A percentile compares a stretch with the other conserved stretches of the same genome.
Conservation (phyloP, 2,797 vertebrate species). For the Catamblyrhynchus diadema region DNA sequence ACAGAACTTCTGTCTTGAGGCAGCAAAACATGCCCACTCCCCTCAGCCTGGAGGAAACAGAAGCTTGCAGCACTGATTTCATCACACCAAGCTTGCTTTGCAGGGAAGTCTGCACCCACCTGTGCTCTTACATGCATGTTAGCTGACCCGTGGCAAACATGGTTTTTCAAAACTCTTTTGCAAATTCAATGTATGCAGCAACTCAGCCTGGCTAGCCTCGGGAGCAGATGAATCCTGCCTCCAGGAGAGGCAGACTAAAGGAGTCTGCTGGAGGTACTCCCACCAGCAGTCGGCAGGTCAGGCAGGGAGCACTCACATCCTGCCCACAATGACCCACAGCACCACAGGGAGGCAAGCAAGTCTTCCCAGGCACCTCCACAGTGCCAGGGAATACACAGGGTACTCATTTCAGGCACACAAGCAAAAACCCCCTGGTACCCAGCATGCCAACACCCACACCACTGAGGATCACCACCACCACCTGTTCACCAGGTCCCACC, state of each 20-base stretch:
- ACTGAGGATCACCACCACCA: neutral
- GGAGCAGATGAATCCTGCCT: neutral
- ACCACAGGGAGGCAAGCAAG: neutral
- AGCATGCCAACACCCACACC: neutral
- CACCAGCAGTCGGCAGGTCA: neutral
- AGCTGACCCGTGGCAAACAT: neutral
- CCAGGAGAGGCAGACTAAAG: neutral
- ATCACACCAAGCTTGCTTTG: neutral
- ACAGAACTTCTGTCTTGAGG: neutral
- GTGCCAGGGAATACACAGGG: neutral
- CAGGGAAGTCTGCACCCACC: neutral
- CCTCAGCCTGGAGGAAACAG: neutral
- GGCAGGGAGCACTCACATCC: neutral
- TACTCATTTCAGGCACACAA: neutral
- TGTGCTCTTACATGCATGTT: neutral
- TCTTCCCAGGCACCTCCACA: neutral
- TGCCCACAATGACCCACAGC: neutral
- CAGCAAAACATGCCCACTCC: neutral
- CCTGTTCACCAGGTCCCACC: neutral
- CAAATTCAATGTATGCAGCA: neutral
- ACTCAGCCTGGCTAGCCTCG: accelerated
- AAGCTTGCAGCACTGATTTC: neutral
- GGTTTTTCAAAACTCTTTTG: neutral
- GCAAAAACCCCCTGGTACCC: neutral
- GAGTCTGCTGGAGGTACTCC: neutral